Conservation (phyloP, 2,113 vertebrate species). For the Grus americana region DNA sequence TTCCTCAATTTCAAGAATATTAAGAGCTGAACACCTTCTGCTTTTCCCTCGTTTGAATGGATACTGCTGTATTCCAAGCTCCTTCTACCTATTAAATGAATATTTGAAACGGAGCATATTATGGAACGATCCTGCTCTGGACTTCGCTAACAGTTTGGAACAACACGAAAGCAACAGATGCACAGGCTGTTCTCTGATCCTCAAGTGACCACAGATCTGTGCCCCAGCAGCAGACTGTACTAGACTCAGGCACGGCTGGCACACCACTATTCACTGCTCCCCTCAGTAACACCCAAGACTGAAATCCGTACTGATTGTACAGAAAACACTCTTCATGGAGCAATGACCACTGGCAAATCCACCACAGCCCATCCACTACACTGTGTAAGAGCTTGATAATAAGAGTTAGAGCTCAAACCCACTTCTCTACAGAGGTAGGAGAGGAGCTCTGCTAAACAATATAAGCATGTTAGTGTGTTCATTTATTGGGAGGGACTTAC, state of each 20-base stretch:
- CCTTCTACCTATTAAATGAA: background rate
- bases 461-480: background rate
- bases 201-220: background rate
- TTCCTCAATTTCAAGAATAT: background rate
- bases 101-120: background rate
- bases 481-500: constrained; percentile 74
- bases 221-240: background rate
- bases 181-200: background rate
- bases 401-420: background rate
- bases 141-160: background rate
- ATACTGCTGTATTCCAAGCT: background rate
- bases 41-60: background rate
- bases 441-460: background rate
- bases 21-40: background rate
- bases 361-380: background rate
- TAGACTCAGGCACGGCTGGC: background rate
- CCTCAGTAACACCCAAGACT: background rate
- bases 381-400: background rate
- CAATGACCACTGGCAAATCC: background rate
- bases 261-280: background rate
- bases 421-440: background rate
- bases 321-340: background rate
- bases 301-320: background rate
- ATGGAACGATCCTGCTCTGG: background rate
- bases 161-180: rapidly evolving